Conservation (phyloP, 2,888 invertebrate genomes). For the Teleiodes luculella region DNA sequence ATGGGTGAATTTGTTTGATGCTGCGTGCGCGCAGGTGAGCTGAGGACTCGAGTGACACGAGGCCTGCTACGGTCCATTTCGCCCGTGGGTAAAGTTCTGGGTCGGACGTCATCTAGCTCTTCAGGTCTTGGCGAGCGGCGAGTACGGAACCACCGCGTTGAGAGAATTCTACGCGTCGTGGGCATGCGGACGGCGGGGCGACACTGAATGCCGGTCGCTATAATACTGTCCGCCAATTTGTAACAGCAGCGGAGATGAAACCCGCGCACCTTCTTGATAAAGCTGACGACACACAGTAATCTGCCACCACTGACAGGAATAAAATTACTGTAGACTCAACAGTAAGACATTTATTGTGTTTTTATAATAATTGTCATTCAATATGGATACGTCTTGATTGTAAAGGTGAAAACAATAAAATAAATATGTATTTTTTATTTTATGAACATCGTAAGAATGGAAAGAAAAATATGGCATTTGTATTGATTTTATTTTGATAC, state of each 20-base stretch:
- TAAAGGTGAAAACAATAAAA: too few species aligned
- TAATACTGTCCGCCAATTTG: conserved; percentile 65
- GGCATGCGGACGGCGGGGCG: conserved; percentile 64
- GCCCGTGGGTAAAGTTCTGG: conserved; percentile 35
- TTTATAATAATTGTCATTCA: too few species aligned
- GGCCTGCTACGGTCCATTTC: conserved; percentile 54
- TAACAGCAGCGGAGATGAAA: conserved; percentile 45
- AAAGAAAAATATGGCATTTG: too few species aligned
- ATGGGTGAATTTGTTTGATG: conserved; percentile 35
- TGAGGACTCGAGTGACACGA: conserved; percentile 47
- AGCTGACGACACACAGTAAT: conserved; percentile 7
- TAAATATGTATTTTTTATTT: too few species aligned
- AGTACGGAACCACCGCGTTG: conserved; percentile 61
- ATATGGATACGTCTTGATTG: too few species aligned
- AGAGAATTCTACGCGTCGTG: conserved; percentile 58
- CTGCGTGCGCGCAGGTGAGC: conserved; percentile 40
- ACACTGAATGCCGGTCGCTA: conserved; percentile 47
- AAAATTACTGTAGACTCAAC: too few species aligned
- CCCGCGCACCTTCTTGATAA: conserved; percentile 45
- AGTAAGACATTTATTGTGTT: too few species aligned
- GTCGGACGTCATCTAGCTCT: conserved; percentile 46
- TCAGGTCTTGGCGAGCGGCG: conserved; percentile 51
- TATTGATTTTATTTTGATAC: too few species aligned
- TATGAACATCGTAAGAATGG: too few species aligned
- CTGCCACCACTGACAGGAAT: too few species aligned